These are phyloP conservation scores for Anneissia japonica DNA, from an alignment of 35 echinoderm and acorn worm species.

Conservation along the genomic window DNA sequence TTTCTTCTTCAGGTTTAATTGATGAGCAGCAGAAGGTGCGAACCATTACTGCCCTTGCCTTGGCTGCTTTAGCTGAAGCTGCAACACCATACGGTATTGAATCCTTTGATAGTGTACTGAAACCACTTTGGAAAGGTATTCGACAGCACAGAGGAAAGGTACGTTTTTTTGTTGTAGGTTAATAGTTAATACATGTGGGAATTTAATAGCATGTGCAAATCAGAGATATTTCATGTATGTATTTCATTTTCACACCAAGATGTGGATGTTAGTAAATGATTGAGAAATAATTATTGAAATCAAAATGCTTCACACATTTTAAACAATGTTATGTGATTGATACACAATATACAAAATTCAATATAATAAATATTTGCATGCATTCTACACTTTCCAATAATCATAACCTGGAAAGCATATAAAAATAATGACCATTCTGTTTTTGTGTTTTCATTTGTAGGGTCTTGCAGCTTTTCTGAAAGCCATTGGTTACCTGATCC, in stretches of 20 bases:
- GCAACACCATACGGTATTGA: conserved; percentile 99
- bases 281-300: no score
- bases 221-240: no score
- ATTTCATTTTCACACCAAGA: no score
- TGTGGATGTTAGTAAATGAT: no score
- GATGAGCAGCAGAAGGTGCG: conserved; percentile 99
- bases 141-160: conserved; percentile 99
- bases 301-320: no score
- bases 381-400: no score
- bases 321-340: no score
- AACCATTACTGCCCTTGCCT: conserved; percentile 97
- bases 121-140: conserved; percentile 99
- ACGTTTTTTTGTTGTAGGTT: background rate
- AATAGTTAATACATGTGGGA: no score
- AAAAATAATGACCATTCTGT: background rate
- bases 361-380: no score
- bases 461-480: conserved; percentile 99
- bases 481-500: conserved; percentile 96
- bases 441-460: conserved; percentile 9
- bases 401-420: no score
- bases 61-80: conserved; percentile 94
- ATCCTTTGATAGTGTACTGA: conserved; percentile 99
- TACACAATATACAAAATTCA: no score
- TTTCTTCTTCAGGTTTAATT: conserved; percentile 64
- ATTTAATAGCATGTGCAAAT: no score